Conservation (phyloP, 2,888 invertebrate genomes). For the Encarsia formosa region DNA sequence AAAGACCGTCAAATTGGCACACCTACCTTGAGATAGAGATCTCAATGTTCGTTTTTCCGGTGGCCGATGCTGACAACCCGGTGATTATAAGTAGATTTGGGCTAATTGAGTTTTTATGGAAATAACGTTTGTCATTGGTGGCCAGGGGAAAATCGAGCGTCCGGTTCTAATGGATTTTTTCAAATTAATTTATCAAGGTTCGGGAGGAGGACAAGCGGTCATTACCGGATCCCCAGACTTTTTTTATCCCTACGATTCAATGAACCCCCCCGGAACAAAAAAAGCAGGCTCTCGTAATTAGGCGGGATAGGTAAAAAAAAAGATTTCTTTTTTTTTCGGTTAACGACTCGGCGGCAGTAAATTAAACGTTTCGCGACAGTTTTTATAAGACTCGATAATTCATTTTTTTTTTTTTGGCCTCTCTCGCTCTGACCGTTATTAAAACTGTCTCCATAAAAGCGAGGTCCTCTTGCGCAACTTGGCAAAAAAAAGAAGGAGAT, state of each 20-base stretch:
- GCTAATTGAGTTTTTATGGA: slow-evolving; percentile 8
- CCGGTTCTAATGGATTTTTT: too few species aligned
- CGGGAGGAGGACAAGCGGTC: too few species aligned
- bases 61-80: slow-evolving; percentile 3
- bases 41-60: background rate
- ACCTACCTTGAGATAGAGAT: too few species aligned
- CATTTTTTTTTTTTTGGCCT: background rate
- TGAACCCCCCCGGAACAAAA: background rate
- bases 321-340: background rate
- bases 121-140: too few species aligned
- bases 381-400: slow-evolving; percentile 12
- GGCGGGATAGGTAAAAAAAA: background rate
- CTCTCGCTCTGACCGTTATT: slow-evolving; percentile 11
- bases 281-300: background rate
- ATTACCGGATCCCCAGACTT: too few species aligned
- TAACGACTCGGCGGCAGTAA: background rate
- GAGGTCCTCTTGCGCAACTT: slow-evolving; percentile 16
- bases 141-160: too few species aligned
- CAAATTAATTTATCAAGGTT: too few species aligned
- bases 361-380: background rate
- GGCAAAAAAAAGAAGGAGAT: slow-evolving; percentile 8
- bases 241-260: slow-evolving; percentile 6
- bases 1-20: slow-evolving; percentile 27
- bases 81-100: slow-evolving; percentile 15
- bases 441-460: slow-evolving; percentile 23